Conservation (phyloP, 2,888 invertebrate genomes). For the Pediacus dermestoides region DNA sequence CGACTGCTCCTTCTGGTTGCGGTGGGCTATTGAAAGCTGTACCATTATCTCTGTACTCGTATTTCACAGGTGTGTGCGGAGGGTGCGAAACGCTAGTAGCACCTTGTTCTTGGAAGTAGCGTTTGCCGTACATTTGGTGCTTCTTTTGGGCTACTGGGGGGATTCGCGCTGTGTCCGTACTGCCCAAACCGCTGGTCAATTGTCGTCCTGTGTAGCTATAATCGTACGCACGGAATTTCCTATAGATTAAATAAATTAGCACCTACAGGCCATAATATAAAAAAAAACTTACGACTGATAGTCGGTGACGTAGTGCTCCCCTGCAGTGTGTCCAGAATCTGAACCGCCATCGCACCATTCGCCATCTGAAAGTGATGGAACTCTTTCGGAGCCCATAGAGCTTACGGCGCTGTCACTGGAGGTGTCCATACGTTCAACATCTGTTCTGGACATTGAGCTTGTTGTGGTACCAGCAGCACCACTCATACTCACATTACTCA, state of each 20-base stretch:
- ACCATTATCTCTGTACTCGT: constrained; percentile 54
- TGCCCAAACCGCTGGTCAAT: constrained; percentile 40
- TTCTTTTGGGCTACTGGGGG: constrained; percentile 81
- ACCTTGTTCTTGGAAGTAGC: constrained; percentile 62
- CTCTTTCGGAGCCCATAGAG: constrained; percentile 88
- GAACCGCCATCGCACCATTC: constrained; percentile 88
- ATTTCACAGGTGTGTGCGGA: constrained; percentile 53
- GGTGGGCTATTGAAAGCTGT: constrained; percentile 42
- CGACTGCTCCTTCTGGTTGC: constrained; percentile 51
- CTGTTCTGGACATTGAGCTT: constrained; percentile 44
- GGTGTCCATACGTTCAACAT: constrained; percentile 72
- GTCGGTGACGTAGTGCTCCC: constrained; percentile 67
- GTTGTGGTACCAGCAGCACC: constrained; percentile 37
- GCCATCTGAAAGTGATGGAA: constrained; percentile 82
- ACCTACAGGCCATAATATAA: not conserved
- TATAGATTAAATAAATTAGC: constrained; percentile 32
- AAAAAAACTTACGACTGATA: constrained; percentile 58
- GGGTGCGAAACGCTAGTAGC: constrained; percentile 29
- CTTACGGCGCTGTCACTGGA: constrained; percentile 90
- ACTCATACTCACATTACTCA: constrained; percentile 44
- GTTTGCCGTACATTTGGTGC: constrained; percentile 88
- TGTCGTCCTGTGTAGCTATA: constrained; percentile 62
- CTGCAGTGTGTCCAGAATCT: constrained; percentile 69
- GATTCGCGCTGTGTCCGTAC: constrained; percentile 54
- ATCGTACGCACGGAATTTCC: constrained; percentile 72